Evolutionary conservation across 2,888 invertebrate genomes (phyloP), one percentile per base, ranked within the genome.

Genomic region (Trachelus troglodyta): DNA sequence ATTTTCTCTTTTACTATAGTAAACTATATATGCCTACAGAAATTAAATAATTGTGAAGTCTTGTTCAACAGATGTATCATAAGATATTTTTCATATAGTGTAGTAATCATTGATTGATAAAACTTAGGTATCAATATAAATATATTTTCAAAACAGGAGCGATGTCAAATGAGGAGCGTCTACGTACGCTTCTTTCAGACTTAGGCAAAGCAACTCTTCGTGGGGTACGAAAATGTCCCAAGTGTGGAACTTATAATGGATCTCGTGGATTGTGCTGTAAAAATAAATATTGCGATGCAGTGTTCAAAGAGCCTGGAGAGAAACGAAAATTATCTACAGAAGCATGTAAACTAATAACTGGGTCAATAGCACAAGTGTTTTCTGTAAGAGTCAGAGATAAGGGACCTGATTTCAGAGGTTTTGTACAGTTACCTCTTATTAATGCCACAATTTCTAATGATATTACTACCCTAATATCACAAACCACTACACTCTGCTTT

Each of bases 241-340:
- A 95, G 86, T 97, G 97, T 92, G 95, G 95, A 0, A 94, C 94
- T 1, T 94, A 94, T 81, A 97, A 96, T 91, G 96, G 96, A 3
- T 96, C 95, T 1, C 92, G 96, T 77, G 95, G 96, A n/a, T 92
- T 94, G 34, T 93, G 93, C 81, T 96, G 96, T 88, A 96, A 96
- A 90, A 96, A 96, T 88, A 94, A 94, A 88, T 91, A 93, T 23
- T 96, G 96, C 89, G 94, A 94, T 89, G 94, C 93, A 30, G 93
- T 95, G 1, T 95, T 95, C 85, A 94, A 94, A 88, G 94, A 94
- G 88, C 93, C 92, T 1, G 92, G 92, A 75, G 93, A 92, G 84
- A 93, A 92, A 88, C 92, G 92, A 86, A 94, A 92, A 89, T 90
- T 93, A 11, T 93, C 94, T 40, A 93, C 94, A 1, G 95, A 95